Base-by-base conservation (phyloP, 53 echinoderm and acorn worm species). In the Arbacia lixula region DNA sequence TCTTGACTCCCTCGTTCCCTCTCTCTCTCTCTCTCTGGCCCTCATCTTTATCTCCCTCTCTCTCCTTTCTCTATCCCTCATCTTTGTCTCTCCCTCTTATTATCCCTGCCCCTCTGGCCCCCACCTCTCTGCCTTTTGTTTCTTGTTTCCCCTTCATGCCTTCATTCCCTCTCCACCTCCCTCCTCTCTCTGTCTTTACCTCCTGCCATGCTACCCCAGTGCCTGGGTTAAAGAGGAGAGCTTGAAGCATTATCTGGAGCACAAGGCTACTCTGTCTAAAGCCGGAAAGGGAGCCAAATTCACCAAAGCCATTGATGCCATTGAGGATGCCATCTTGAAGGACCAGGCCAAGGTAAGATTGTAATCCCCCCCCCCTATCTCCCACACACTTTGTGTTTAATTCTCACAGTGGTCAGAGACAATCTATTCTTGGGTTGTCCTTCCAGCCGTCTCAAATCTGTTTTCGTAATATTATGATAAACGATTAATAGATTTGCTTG, bases 161-260 rank as follows among this genome's bases (percentile, higher is more conserved):
- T 4, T 41, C 4, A 10, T 42, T 43, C 46, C 43, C 29, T 71
- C 32, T 27, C 71, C 12, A 0, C 24, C 26, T 6, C 14, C 21
- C 20, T 2, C 37, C 20, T 24, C 66, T 32, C 3, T 65, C 37
- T 41, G 17, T n/a, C n/a, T n/a, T n/a, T n/a, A n/a, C 61, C 61
- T 60, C 21, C n/a, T 11, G 9, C 61, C 6, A 60, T 60, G 5
- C 6, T 31, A 2, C 19, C 43, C 19, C 72, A 96, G 96, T 91
- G 97, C 97, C 19, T 96, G 97, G 97, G 97, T 96, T 17, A 89
- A 91, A 80, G 91, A 87, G 36, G 97, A 96, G 46, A 93, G 90
- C 79, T 88, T 96, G 40, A 94, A 91, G 73, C 83, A 87, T 24
- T 96, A 96, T 55, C 5, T 66, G 5, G 93, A 93, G 72, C 85